Evolutionary conservation across 2,888 invertebrate species (phyloP).

Genomic region (Tetragnatha montana): DNA sequence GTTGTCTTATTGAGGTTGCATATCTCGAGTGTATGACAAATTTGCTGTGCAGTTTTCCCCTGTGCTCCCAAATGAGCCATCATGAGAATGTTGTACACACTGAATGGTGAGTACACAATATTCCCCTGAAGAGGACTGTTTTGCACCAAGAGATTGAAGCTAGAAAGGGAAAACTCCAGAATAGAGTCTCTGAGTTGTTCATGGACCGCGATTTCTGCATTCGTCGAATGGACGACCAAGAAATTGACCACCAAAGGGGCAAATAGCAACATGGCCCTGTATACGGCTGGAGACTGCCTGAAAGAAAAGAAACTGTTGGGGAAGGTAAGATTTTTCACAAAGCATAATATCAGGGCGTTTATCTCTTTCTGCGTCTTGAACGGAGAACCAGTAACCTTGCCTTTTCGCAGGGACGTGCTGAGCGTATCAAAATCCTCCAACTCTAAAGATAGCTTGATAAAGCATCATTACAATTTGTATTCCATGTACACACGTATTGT

Average conservation of each 20-base stretch:
- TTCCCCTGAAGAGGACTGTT: slow-evolving; percentile 71
- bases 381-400: slow-evolving; percentile 30
- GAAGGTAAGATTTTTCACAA: slow-evolving; percentile 3
- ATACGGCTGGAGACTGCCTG: slow-evolving; percentile 1
- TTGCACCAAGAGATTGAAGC: slow-evolving; percentile 49
- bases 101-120: slow-evolving; percentile 76
- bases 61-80: slow-evolving; percentile 76
- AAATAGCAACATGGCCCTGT: slow-evolving; percentile 4
- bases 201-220: background rate
- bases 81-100: slow-evolving; percentile 76
- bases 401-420: background rate
- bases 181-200: slow-evolving; percentile 54
- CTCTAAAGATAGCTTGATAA: background rate
- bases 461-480: slow-evolving; percentile 16
- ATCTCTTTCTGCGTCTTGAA: background rate
- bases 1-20: slow-evolving; percentile 57
- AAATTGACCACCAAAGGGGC: background rate
- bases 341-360: background rate
- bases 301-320: slow-evolving; percentile 8
- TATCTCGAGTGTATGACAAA: slow-evolving; percentile 70
- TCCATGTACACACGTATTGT: slow-evolving; percentile 4
- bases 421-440: slow-evolving; percentile 24
- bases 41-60: slow-evolving; percentile 74
- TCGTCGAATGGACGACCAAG: background rate
- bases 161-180: slow-evolving; percentile 55